Conservation (phyloP, 2,797 vertebrate genomes). For the Dendrocincla fuliginosa region DNA sequence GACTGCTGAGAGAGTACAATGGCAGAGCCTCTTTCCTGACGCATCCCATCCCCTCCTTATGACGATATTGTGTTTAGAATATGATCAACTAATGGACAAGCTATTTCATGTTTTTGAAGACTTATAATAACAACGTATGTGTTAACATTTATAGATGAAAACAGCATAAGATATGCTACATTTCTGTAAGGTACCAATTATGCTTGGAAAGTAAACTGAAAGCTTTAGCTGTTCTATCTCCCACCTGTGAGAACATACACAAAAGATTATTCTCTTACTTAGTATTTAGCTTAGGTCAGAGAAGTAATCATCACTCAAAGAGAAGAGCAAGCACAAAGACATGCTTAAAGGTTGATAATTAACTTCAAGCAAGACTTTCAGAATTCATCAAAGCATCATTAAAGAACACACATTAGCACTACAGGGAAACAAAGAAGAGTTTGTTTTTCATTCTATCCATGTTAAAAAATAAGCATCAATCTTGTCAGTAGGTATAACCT, state of each 20-base stretch:
- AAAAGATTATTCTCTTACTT: not conserved
- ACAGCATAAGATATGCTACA: not conserved
- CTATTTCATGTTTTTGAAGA: not conserved
- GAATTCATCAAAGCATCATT: not conserved
- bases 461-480: not conserved
- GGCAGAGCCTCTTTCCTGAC: not conserved
- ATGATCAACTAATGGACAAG: rapidly evolving
- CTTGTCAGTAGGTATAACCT: not conserved
- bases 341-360: not conserved
- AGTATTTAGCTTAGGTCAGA: not conserved
- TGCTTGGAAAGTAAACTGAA: not conserved
- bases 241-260: not conserved
- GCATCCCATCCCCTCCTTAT: not conserved
- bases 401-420: not conserved
- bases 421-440: not conserved
- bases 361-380: not conserved
- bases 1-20: not conserved
- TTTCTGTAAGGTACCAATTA: slow-evolving; percentile 18
- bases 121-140: not conserved
- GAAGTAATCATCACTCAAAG: not conserved
- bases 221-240: not conserved
- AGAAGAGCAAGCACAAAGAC: not conserved
- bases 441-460: not conserved
- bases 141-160: not conserved
- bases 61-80: not conserved